These are phyloP conservation scores for Porites evermanni DNA, from an alignment of 92 coral and sea anemone genomes.

Conservation along the genomic window DNA sequence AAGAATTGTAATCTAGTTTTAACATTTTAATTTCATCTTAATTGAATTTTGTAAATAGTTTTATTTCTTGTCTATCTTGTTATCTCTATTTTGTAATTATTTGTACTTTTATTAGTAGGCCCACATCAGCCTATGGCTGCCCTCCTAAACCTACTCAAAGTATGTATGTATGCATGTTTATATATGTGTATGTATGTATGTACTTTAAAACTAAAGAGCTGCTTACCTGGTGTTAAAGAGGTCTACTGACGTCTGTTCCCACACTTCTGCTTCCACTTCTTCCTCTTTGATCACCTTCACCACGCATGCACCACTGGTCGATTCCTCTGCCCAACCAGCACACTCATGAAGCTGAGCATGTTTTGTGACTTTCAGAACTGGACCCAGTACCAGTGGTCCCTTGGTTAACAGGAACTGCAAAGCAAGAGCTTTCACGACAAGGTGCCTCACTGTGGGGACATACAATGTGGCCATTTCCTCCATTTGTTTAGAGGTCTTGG, in stretches of 20 bases:
- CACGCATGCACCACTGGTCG: not conserved
- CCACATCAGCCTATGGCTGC: too few relatives aligned
- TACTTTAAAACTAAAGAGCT: too few relatives aligned
- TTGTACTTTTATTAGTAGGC: too few relatives aligned
- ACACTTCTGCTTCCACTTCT: constrained; percentile 43
- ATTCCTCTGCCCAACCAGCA: constrained; percentile 23
- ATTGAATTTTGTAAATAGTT: too few relatives aligned
- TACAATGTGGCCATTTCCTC: constrained; percentile 36
- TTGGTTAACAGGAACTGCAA: constrained; percentile 51
- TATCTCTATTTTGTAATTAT: too few relatives aligned
- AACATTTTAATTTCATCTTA: too few relatives aligned
- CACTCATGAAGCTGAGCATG: constrained; percentile 44
- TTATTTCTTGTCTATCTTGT: too few relatives aligned
- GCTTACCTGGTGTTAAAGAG: constrained; percentile 52
- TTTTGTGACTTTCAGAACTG: constrained; percentile 26
- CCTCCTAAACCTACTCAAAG: too few relatives aligned
- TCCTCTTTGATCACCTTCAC: constrained; percentile 55
- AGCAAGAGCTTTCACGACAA: constrained; percentile 50
- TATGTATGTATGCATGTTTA: too few relatives aligned
- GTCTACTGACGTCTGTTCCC: constrained; percentile 61
- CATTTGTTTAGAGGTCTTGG: not conserved
- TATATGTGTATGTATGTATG: too few relatives aligned
- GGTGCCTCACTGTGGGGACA: constrained; percentile 54
- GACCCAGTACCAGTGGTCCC: constrained; percentile 56
- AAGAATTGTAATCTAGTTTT: too few relatives aligned